Base-by-base conservation (phyloP, 2,888 invertebrate genomes). In the Aleiodes alternator region DNA sequence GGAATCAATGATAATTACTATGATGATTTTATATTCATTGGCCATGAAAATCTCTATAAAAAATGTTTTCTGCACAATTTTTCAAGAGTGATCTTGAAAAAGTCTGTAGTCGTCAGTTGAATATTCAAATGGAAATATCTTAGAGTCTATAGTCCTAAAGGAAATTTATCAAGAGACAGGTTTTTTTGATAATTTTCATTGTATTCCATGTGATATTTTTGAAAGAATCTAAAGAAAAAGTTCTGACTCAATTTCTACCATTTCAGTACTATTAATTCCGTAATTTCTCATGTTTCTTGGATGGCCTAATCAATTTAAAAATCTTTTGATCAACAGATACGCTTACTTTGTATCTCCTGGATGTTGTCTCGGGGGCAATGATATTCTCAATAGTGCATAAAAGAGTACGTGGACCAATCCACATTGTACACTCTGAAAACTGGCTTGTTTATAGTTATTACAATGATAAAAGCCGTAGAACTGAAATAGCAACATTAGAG, bases 401-500 rank as follows among this genome's bases (percentile, higher is more conserved):
- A 76, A 93, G 96, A 84, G 96, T 96, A 64, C 93, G 94, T 68
- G 96, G 95, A 9, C 96, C 98, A 4, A 92, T 98, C 16, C 95
- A 96, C 85, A 91, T 97, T 69, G 95, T 99, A 12, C 98, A 99
- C 90, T 96, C 97, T 0, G 99, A 99, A 90, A 98, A 99, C 91
- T 98, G 98, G 96, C 90, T 98, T 64, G 96, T 97, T 80, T 99
- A 98, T 90, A 93, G 96, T 51, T 98, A 96, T 90, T 96, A 95
- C 91, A 99, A 96, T 90, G 97, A 98, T 85, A 97, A 98, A 90
- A 95, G 95, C 82, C 93, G 99, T 51, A 93, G 99, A 71, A 95
- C 95, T 12, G 99, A 99, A 91, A 92, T 99, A 74, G 96, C 96
- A 0, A 95, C 97, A 0, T 91, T 99, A 83, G 99, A 99, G 91